phyloP scores from a whole-genome alignment of 2,797 vertebrate genomes.

The Peromyscus nudipes region DNA sequence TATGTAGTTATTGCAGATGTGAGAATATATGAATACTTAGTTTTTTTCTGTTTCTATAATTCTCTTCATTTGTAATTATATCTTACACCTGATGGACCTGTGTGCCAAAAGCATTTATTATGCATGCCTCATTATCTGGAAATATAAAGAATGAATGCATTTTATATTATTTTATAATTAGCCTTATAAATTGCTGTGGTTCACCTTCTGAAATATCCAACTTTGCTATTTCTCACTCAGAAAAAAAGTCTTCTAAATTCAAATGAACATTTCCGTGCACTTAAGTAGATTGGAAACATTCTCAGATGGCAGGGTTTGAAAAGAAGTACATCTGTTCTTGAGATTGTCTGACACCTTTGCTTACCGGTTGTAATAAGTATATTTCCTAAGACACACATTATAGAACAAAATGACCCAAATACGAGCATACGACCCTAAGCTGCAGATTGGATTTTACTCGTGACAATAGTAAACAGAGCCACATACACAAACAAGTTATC shows the following conservation, averaged over 20 bases:
- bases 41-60: background rate
- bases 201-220: background rate
- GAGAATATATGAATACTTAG: background rate
- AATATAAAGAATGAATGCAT: background rate
- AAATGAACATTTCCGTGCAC: background rate
- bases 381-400: background rate
- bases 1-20: background rate
- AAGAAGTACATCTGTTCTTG: background rate
- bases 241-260: background rate
- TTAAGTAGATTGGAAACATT: background rate
- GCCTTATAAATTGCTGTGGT: background rate
- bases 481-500: slow-evolving; percentile 28
- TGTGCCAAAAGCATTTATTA: background rate
- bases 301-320: background rate
- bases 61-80: background rate
- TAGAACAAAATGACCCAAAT: background rate
- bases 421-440: background rate
- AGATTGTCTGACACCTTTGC: background rate
- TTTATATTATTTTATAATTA: background rate
- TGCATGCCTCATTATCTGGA: background rate
- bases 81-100: too few relatives aligned
- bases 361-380: background rate
- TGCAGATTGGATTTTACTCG: background rate
- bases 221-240: background rate
- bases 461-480: background rate